Base-by-base conservation (phyloP, 2,888 invertebrate species). In the Axea sp. region DNA sequence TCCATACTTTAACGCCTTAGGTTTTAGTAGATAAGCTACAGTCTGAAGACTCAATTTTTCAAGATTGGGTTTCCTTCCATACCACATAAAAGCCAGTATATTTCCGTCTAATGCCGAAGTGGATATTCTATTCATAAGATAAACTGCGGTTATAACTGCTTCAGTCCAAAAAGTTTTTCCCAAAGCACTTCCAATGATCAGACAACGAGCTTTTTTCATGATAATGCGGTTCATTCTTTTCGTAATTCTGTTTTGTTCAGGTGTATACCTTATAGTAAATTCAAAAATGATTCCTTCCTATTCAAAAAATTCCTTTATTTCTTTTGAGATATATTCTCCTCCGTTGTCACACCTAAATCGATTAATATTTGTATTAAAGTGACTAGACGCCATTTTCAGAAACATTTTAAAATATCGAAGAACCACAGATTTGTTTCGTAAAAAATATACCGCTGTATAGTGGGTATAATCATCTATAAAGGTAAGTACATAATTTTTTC, bases 141-240 rank as follows among this genome's bases (percentile, higher is more conserved):
- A 83, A 0, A 77, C 72, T 2, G 80, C 77, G 3, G 78, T 57
- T n/a, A 22, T 12, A 2, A 73, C 71, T 6, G 79, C 77, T 59
- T 80, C 85, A 26, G 82, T 81, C 86, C 85, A 87, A 55, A 86
- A 83, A 2, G 5, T 9, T 77, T 86, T 86, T 9, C 76, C 65
- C 7, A 85, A 65, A 31, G 80, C 77, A 7, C 82, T 81, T 45
- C 81, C 77, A 51, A 73, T 68, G 49, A 88, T 9, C 79, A 86
- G 80, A 35, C 83, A 64, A 26, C 86, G 80, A 51, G 84, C 83
- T 73, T 83, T 86, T 78, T 87, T 85, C 2, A 84, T 82, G 30
- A 87, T 57, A 3, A 77, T 77, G 15, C 81, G 30, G 31, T 81
- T 80, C 67, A 81, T 68, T 11, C 79, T 6, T 51, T 81, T 79